Base-by-base conservation (phyloP, 2,888 invertebrate species). In the Dolichopus griseipennis region DNA sequence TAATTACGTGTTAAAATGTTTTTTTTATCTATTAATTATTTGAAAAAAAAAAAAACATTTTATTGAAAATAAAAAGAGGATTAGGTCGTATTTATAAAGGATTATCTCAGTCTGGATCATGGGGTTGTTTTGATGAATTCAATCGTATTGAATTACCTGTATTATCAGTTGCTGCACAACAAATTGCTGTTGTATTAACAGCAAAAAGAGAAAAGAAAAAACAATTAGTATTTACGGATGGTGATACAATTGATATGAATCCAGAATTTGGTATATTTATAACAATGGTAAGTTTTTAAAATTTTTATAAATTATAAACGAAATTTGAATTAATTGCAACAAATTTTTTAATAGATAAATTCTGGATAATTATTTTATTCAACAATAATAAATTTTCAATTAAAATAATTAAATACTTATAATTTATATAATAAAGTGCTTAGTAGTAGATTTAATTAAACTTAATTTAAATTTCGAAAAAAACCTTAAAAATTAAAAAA, bases 91-190 rank as follows among this genome's bases (percentile, higher is more conserved):
- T 97, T 75, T 97, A 95, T 81, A 97, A 97, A 85, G 95, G 97
- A 27, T 82, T 97, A 66, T 91, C 96, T 0, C 97, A 97, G 80
- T 95, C 96, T 7, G 97, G 97, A 2, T 90, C 95, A 0, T 97
- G 97, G 97, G 97, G 97, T 1, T 97, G 97, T 76, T 97, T 97
- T 80, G 97, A 97, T 79, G 97, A 97, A 83, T 97, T 97, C 83
- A 97, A 97, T 81, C 86, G 93, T 41, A 97, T 97, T 70, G 96
- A 97, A 80, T 83, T 97, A 68, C 96, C 97, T 0, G 97, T 97
- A 1, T 78, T 94, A 21, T 94, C 93, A 0, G 97, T 97, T 5
- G 97, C 97, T 2, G 97, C 97, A 1, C 97, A 97, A 81, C 97
- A 97, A 83, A 93, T 97, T 22, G 95, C 97, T 20, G 93, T 94